Conservation (phyloP, 2,888 invertebrate species). For the Epinotia nisella region DNA sequence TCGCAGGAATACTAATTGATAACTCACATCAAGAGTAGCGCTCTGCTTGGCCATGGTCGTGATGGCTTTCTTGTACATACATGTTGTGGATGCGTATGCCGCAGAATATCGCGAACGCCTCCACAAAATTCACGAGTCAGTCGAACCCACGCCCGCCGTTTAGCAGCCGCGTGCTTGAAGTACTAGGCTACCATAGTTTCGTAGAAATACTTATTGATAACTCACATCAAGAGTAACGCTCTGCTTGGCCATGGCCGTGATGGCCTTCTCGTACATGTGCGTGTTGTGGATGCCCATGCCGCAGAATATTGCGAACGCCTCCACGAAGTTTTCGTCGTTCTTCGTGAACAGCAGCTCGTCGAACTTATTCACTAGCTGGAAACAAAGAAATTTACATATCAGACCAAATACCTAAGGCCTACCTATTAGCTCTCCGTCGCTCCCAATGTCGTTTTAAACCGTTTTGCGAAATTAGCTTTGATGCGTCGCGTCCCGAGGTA, state of each 20-base stretch:
- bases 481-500: too few species aligned
- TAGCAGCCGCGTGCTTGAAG: too few species aligned
- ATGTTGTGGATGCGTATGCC: conserved; percentile 99
- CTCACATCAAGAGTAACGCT: conserved; percentile 96
- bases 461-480: too few species aligned
- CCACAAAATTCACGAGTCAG: conserved; percentile 89
- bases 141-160: too few species aligned
- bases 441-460: too few species aligned
- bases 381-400: conserved; percentile 48
- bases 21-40: conserved; percentile 94
- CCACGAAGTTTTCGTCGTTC: conserved; percentile 98
- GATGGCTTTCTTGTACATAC: conserved; percentile 98
- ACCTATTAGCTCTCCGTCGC: too few species aligned
- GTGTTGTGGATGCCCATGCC: conserved; percentile 99
- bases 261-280: conserved; percentile 98
- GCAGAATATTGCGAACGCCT: conserved; percentile 98
- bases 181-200: too few species aligned
- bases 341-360: conserved; percentile 95
- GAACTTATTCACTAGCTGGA: conserved; percentile 95
- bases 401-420: too few species aligned
- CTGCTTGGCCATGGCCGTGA: conserved; percentile 98
- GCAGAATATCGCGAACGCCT: conserved; percentile 98
- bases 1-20: not conserved
- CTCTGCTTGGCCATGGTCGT: conserved; percentile 98
- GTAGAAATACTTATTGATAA: conserved; percentile 43